These are phyloP conservation scores for Aplodontia rufa DNA, from an alignment of 2,113 vertebrate genomes.

Conservation along the genomic window DNA sequence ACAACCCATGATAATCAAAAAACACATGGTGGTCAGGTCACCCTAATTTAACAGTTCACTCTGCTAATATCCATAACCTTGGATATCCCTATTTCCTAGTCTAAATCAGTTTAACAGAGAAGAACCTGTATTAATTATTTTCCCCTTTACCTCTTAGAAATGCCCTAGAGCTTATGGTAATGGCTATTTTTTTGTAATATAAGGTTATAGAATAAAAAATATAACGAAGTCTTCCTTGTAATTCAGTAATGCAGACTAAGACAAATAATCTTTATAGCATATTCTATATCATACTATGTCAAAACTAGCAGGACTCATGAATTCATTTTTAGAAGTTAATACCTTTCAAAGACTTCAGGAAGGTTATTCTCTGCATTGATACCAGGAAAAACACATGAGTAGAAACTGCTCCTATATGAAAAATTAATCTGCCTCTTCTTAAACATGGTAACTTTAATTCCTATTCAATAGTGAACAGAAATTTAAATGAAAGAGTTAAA, in stretches of 20 bases:
- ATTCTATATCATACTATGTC: background rate
- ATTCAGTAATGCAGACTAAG: background rate
- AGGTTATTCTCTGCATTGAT: background rate
- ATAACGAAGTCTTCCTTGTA: background rate
- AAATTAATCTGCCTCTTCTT: conserved; percentile 54
- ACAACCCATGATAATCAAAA: conserved; percentile 47
- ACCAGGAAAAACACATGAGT: background rate
- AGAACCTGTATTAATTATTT: background rate
- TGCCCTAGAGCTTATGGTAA: background rate
- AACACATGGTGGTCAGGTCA: background rate
- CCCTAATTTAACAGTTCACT: conserved; percentile 8
- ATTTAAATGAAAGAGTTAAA: conserved; percentile 58
- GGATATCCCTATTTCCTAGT: background rate
- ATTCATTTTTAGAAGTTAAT: background rate
- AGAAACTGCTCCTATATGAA: conserved; percentile 15
- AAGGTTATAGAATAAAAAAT: background rate
- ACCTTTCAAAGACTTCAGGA: background rate
- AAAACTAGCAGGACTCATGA: background rate
- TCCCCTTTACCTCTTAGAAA: conserved; percentile 17
- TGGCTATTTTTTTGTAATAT: background rate
- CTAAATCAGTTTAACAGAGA: conserved; percentile 27
- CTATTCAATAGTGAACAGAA: conserved; percentile 45
- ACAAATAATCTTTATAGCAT: background rate
- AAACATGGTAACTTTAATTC: conserved; percentile 46
- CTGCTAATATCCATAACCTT: background rate